Evolutionary conservation across 2,797 vertebrate genomes (phyloP).

Genomic region (Chiroxiphia lanceolata): DNA sequence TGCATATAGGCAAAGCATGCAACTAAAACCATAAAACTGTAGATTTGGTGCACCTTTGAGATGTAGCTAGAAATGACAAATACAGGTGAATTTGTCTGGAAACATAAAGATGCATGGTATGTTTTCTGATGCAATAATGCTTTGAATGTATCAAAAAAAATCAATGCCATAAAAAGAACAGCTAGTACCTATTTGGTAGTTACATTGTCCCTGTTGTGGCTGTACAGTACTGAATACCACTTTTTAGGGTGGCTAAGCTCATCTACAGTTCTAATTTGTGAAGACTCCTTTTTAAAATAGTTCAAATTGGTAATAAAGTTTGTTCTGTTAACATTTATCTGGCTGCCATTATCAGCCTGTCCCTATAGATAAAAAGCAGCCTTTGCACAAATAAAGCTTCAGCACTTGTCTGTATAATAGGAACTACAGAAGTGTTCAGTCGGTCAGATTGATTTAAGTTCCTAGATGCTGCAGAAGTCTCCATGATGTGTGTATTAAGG

Average conservation of each 20-base stretch:
- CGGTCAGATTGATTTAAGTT: not conserved
- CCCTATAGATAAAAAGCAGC: constrained; percentile 39
- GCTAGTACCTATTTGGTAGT: constrained; percentile 36
- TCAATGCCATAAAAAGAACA: constrained; percentile 61
- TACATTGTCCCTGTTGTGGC: constrained; percentile 40
- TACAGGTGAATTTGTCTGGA: constrained; percentile 77
- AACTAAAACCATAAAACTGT: constrained; percentile 77
- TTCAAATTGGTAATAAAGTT: constrained; percentile 21
- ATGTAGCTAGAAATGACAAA: constrained; percentile 81
- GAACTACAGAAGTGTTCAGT: constrained; percentile 1
- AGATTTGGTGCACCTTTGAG: constrained; percentile 84
- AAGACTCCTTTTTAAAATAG: not conserved
- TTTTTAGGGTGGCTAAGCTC: constrained; percentile 10
- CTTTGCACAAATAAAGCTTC: constrained; percentile 67
- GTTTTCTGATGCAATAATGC: constrained; percentile 73
- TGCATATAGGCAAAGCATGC: constrained; percentile 83
- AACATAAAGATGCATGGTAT: constrained; percentile 76
- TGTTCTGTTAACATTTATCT: constrained; percentile 38
- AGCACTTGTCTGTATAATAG: constrained; percentile 12
- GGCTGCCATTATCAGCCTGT: constrained; percentile 32
- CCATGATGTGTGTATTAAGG: not conserved
- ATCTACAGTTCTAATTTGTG: constrained; percentile 33
- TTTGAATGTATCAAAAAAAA: constrained; percentile 68
- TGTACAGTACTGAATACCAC: constrained; percentile 9
- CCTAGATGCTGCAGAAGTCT: constrained; percentile 5